These are phyloP conservation scores for Amiota mariae DNA, from an alignment of 2,888 invertebrate genomes.

Conservation along the genomic window DNA sequence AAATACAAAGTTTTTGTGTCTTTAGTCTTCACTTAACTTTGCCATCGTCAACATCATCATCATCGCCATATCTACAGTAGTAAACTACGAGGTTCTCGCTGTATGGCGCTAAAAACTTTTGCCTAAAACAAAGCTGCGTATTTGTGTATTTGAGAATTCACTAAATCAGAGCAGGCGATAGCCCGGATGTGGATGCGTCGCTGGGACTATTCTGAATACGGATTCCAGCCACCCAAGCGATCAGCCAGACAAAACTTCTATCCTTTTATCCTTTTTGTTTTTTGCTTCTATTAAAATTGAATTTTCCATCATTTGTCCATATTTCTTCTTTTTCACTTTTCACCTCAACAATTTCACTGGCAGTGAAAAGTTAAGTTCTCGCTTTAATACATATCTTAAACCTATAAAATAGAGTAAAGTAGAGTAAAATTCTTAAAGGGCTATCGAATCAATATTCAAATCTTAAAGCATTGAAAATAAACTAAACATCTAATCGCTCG, in stretches of 20 bases:
- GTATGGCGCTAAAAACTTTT: background rate
- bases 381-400: too few relatives aligned
- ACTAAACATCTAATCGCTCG: background rate
- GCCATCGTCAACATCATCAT: background rate
- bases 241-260: background rate
- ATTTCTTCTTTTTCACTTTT: conserved; percentile 3
- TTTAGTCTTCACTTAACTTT: background rate
- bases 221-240: background rate
- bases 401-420: too few relatives aligned
- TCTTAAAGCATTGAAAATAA: background rate
- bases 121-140: background rate
- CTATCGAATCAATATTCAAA: conserved; percentile 19
- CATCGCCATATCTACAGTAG: too few relatives aligned
- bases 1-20: background rate
- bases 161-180: background rate
- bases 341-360: background rate
- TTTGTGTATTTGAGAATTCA: background rate
- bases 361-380: background rate
- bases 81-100: background rate
- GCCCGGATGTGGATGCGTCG: background rate
- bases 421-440: background rate
- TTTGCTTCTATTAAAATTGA: background rate
- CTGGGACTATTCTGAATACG: background rate
- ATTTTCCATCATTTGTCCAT: background rate
- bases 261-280: background rate